Evolutionary conservation across 2,113 vertebrate species (phyloP).

Genomic region (Dissostichus mawsoni): DNA sequence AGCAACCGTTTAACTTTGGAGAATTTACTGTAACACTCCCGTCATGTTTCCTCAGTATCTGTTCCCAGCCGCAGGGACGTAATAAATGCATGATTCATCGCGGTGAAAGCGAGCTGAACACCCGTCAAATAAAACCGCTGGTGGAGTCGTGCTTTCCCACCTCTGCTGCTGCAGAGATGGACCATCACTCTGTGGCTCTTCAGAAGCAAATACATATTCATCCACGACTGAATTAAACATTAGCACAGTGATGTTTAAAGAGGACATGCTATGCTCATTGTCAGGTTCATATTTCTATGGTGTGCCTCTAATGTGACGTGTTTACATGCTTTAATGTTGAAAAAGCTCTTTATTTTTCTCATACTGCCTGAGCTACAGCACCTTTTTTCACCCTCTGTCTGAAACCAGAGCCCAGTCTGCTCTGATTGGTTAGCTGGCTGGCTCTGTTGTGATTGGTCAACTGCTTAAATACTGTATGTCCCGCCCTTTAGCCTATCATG

Average conservation of each 20-base stretch:
- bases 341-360: too few relatives aligned
- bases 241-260: not conserved
- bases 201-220: constrained; percentile 54
- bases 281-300: too few relatives aligned
- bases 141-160: constrained; percentile 30
- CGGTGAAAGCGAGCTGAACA: constrained; percentile 45
- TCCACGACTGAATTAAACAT: constrained; percentile 47
- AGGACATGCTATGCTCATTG: too few relatives aligned
- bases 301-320: too few relatives aligned
- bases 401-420: too few relatives aligned
- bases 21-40: constrained; percentile 18
- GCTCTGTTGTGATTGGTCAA: too few relatives aligned
- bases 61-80: constrained; percentile 24
- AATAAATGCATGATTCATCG: constrained; percentile 45
- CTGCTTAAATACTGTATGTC: too few relatives aligned
- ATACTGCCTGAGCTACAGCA: too few relatives aligned
- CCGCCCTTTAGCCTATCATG: too few relatives aligned
- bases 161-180: constrained; percentile 42
- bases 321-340: too few relatives aligned
- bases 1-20: not conserved
- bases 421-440: too few relatives aligned
- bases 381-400: too few relatives aligned
- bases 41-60: not conserved
- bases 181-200: constrained; percentile 22
- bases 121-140: constrained; percentile 25